Evolutionary conservation across 2,113 vertebrate species (phyloP).

Genomic region (Hippopotamus amphibius): DNA sequence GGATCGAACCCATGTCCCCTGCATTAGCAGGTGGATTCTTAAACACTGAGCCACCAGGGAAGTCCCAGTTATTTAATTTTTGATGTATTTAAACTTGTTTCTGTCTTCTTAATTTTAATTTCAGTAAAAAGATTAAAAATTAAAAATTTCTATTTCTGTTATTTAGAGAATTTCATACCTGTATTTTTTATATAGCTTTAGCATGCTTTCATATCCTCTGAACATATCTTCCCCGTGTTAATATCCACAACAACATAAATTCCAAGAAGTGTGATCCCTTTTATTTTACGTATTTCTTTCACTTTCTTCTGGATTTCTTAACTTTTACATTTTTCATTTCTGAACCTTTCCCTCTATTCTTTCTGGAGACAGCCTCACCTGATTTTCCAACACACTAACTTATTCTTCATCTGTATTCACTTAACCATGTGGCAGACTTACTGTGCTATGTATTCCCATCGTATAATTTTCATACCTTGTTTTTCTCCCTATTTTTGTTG

Average conservation of each 20-base stretch:
- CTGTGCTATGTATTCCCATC: background rate
- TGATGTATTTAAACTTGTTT: background rate
- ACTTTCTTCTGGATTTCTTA: background rate
- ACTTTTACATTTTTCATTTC: background rate
- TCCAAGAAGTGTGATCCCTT: background rate
- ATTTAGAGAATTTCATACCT: background rate
- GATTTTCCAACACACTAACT: background rate
- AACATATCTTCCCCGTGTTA: background rate
- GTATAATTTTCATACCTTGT: background rate
- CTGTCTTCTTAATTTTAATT: conserved; percentile 17
- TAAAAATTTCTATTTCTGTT: background rate
- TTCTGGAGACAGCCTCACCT: background rate
- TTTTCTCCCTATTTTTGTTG: background rate
- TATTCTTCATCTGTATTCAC: background rate
- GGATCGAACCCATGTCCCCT: no score
- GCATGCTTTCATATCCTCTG: background rate
- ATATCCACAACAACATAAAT: background rate
- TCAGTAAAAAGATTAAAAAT: background rate
- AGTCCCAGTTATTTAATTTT: background rate
- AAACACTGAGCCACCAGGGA: no score
- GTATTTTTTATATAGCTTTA: background rate
- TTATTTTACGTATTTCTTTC: background rate
- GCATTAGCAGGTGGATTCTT: no score
- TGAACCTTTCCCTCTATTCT: background rate
- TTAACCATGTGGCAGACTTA: background rate